Evolutionary conservation across 2,888 invertebrate genomes (phyloP).

Genomic region (Tenthredo mesomela): DNA sequence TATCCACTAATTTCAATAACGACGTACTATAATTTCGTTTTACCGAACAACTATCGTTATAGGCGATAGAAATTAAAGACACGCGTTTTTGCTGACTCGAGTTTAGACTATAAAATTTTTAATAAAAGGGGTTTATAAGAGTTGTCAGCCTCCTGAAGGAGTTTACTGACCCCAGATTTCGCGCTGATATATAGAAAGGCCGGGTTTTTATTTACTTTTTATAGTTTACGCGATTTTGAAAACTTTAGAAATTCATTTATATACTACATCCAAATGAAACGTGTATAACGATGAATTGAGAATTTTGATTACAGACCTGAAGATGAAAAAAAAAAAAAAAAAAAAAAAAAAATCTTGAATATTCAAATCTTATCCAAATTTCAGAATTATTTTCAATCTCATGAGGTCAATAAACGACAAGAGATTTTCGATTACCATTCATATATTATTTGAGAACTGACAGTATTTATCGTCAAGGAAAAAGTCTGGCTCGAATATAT

Average conservation of each 20-base stretch:
- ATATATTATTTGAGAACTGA: neutral
- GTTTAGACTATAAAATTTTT: neutral
- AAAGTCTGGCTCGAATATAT: neutral
- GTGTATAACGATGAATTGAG: no score
- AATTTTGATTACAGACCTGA: no score
- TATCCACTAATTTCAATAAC: neutral
- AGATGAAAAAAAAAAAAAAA: no score
- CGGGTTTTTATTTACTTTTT: neutral
- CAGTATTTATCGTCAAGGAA: neutral
- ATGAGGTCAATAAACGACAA: no score
- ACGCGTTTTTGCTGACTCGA: neutral
- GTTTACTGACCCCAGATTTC: constrained; percentile 14
- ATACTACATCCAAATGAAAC: no score
- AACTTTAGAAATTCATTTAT: neutral
- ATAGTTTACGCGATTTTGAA: neutral
- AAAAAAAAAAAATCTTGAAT: no score
- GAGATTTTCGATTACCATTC: no score
- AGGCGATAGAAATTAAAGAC: constrained; percentile 9
- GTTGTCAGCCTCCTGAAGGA: neutral
- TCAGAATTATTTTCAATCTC: no score
- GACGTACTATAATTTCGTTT: neutral
- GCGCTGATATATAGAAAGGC: neutral
- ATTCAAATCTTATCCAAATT: no score
- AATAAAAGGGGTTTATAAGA: neutral
- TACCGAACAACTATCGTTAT: neutral